Base-by-base conservation (phyloP, 2,797 vertebrate genomes). In the Peromyscus eremicus region DNA sequence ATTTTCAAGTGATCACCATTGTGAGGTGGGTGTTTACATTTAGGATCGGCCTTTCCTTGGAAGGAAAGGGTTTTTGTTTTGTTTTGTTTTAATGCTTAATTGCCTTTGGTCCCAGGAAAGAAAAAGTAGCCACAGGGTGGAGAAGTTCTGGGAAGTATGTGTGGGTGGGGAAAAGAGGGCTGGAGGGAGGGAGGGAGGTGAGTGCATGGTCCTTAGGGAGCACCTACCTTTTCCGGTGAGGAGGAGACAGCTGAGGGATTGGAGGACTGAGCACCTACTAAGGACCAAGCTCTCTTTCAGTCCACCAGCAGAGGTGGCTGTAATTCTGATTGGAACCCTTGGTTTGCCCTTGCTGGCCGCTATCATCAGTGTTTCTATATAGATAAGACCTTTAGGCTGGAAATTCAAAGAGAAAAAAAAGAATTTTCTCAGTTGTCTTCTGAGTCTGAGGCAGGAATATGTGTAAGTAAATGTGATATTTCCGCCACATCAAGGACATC, bases 381-480 rank as follows among this genome's bases (percentile, higher is more conserved):
- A 88, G 68, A 82, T 71, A 96, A 91, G 32, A 91, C 49, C 62
- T 91, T 71, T n/a, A 37, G 91, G 25, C 27, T 93, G 49, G 73
- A 95, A 96, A 93, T 83, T 85, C 46, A 11, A 46, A 40, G 21
- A 62, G 85, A 40, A 37, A 49, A 40, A n/a, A 75, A 86, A 55
- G 27, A 77, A 79, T 96, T 97, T 73, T 92, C 52, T 37, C 62
- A 43, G 57, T 96, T 93, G 89, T 94, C 46, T 79, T 87, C 97
- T 96, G 73, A 79, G 90, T 86, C 79, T 34, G 29, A 90, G 62
- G 55, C 6, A 3, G 66, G 84, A 96, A 77, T 89, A 71, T 64
- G 13, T 97, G 88, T 82, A 94, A 95, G 84, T 85, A 95, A 96
- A 97, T 94, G 95, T 23, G 70, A 32, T 92, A 94, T 96, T 96